Evolutionary conservation across 2,797 vertebrate genomes (phyloP).

Genomic region (Knipowitschia caucasica): DNA sequence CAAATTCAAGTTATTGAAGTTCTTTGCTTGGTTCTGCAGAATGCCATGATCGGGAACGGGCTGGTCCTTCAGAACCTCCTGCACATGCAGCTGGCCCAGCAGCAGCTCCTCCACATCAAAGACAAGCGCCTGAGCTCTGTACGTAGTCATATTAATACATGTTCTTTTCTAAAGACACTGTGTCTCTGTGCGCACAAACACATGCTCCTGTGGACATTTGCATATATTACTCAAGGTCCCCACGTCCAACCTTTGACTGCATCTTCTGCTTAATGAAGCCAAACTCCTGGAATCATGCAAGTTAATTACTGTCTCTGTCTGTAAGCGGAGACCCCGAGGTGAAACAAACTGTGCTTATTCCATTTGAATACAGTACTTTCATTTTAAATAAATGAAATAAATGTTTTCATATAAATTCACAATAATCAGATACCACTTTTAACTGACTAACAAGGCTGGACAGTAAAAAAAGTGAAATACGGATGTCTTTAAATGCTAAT

Average conservation of each 20-base stretch:
- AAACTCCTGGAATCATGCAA: constrained; percentile 4
- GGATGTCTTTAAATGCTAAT: too few species aligned
- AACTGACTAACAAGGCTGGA: too few species aligned
- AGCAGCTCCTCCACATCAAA: constrained; percentile 89
- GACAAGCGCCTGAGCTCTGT: constrained; percentile 85
- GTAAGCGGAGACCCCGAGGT: constrained; percentile 28
- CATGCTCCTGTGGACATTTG: constrained; percentile 15
- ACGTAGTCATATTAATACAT: too few species aligned
- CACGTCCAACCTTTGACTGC: constrained; percentile 13
- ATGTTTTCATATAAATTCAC: not conserved
- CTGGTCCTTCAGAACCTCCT: constrained; percentile 89
- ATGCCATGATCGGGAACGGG: constrained; percentile 78
- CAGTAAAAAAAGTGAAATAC: too few species aligned
- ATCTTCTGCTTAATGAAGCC: constrained; percentile 22
- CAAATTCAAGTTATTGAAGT: not conserved
- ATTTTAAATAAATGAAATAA: constrained; percentile 20
- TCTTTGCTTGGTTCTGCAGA: constrained; percentile 54
- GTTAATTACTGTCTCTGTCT: constrained; percentile 22
- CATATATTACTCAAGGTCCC: constrained; percentile 14
- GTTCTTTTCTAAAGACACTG: too few species aligned
- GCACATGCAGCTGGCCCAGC: constrained; percentile 86
- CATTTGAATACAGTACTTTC: constrained; percentile 41
- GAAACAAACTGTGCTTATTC: constrained; percentile 10
- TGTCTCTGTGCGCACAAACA: constrained; percentile 18
- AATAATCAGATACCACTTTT: too few species aligned